Conservation (phyloP, 2,113 vertebrate species). For the Pogona vitticeps region DNA sequence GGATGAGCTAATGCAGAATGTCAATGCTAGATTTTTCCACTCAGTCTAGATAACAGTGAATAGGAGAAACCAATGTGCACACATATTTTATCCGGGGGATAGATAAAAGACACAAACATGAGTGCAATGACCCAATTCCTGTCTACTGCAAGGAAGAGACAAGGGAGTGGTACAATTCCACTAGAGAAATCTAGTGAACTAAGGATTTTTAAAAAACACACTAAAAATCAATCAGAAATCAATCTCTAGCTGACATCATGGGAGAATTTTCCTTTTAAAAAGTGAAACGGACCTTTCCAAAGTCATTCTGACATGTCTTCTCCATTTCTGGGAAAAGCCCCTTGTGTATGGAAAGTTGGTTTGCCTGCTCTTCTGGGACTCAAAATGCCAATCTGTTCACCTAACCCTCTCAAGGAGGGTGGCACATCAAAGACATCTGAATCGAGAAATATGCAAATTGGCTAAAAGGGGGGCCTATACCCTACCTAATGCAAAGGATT, state of each 20-base stretch:
- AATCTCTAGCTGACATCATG: background rate
- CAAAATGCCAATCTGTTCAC: background rate
- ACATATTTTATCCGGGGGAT: slow-evolving; percentile 14
- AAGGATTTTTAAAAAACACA: background rate
- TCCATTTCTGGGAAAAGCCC: background rate
- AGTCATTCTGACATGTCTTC: slow-evolving; percentile 39
- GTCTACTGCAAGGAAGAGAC: background rate
- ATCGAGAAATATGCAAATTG: background rate
- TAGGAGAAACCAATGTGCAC: background rate
- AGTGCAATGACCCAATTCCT: background rate
- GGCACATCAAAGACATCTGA: background rate
- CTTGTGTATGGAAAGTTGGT: too few relatives aligned
- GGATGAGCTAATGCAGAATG: slow-evolving; percentile 7
- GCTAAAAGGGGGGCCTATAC: background rate
- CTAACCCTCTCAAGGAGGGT: background rate
- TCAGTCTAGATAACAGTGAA: background rate
- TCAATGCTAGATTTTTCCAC: background rate
- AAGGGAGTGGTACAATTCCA: slow-evolving; percentile 15
- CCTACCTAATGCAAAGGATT: too few relatives aligned
- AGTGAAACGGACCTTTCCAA: slow-evolving; percentile 44
- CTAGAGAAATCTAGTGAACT: background rate
- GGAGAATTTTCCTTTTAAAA: background rate
- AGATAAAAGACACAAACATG: background rate
- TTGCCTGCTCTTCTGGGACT: background rate
- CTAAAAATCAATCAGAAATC: slow-evolving; percentile 44